These are phyloP conservation scores for Lacerta bilineata DNA, from an alignment of 2,797 vertebrate genomes.

Conservation along the genomic window DNA sequence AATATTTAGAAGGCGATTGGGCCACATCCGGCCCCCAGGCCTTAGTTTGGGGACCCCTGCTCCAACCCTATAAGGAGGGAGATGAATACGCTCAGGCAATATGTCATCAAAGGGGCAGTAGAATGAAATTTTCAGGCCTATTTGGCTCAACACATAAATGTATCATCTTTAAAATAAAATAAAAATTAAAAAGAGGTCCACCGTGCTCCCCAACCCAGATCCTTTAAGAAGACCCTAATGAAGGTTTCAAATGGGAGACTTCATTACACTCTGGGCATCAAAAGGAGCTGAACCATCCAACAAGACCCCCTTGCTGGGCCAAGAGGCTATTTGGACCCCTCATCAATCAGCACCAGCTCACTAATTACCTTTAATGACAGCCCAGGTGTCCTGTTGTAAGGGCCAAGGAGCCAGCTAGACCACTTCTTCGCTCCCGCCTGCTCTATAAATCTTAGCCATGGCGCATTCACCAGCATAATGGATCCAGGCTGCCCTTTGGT, in stretches of 20 bases:
- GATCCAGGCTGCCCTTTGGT: conserved; percentile 26
- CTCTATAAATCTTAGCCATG: conserved; percentile 46
- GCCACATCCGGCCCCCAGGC: too few relatives aligned
- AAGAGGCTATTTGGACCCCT: conserved; percentile 2
- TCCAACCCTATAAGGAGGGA: neutral
- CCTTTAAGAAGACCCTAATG: conserved; percentile 6
- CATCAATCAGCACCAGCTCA: conserved; percentile 43
- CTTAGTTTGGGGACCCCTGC: too few relatives aligned
- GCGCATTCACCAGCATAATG: conserved; percentile 41
- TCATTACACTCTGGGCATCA: conserved; percentile 26
- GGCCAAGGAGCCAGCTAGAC: conserved; percentile 26
- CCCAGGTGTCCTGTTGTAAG: conserved; percentile 44
- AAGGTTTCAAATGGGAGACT: conserved; percentile 27
- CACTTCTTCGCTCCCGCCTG: conserved; percentile 8
- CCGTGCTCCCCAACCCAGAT: neutral
- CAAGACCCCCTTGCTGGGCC: conserved; percentile 35
- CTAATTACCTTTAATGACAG: conserved; percentile 41
- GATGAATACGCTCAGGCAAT: neutral
- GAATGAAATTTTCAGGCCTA: neutral
- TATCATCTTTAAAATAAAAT: too few relatives aligned
- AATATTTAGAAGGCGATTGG: too few relatives aligned
- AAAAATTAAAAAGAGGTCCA: neutral
- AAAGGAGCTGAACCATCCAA: neutral
- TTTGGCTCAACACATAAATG: neutral
- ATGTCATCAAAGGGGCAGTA: neutral